Evolutionary conservation across 2,113 vertebrate species (phyloP).

Genomic region (Craseonycteris thonglongyai): DNA sequence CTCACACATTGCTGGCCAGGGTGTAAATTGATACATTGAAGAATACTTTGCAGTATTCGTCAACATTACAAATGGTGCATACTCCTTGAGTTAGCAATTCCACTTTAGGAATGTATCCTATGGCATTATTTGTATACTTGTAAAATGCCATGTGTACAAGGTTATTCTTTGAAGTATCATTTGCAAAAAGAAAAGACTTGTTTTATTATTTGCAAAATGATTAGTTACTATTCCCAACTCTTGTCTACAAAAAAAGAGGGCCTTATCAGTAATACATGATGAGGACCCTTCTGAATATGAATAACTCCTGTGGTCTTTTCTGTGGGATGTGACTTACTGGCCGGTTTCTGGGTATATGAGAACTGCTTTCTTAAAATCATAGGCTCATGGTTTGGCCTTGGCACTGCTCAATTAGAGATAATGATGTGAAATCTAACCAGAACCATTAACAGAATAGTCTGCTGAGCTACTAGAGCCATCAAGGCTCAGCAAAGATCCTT

Average conservation of each 20-base stretch:
- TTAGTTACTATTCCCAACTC: no score
- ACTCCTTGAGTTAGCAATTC: neutral
- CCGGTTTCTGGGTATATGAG: neutral
- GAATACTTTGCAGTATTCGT: neutral
- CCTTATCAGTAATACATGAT: neutral
- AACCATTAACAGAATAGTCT: neutral
- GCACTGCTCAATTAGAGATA: neutral
- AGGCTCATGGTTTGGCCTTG: neutral
- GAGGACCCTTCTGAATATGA: no score
- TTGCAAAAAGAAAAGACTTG: neutral
- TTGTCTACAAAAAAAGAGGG: neutral
- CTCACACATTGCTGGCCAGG: neutral
- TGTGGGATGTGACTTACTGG: neutral
- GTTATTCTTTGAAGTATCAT: neutral
- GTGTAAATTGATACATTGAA: neutral
- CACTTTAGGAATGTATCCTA: neutral
- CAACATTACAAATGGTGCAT: neutral
- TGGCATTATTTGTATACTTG: neutral
- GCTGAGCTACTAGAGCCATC: neutral
- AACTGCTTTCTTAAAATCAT: neutral
- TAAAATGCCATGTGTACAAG: neutral
- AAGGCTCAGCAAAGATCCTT: neutral
- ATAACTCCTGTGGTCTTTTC: neutral
- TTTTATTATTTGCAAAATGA: neutral
- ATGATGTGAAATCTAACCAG: neutral